phyloP scores from a whole-genome alignment of 1,140 invertebrate genomes.

The Magallana angulata region DNA sequence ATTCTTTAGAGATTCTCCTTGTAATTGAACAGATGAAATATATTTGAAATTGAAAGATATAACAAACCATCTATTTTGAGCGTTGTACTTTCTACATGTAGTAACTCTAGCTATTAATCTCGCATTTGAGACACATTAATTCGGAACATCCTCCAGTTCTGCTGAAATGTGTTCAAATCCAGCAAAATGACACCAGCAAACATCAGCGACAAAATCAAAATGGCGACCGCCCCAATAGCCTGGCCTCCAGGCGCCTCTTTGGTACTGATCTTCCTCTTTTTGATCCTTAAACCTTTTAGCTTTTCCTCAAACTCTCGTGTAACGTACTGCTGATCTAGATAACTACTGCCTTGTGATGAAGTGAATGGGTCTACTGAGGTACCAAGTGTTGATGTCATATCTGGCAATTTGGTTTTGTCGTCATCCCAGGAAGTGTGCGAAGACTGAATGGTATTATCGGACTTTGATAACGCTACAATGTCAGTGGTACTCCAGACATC shows the following conservation, averaged over 20 bases:
- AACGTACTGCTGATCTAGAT: not conserved
- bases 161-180: conserved; percentile 45
- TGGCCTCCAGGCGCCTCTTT: conserved; percentile 46
- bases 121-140: conserved; percentile 34
- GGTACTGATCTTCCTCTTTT: conserved; percentile 13
- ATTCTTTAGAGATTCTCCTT: no score
- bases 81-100: not conserved
- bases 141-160: conserved; percentile 41
- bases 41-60: not conserved
- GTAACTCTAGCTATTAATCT: not conserved
- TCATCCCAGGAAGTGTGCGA: no score
- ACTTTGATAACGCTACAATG: no score
- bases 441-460: no score
- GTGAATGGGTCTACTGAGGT: no score
- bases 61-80: not conserved
- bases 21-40: no score
- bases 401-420: no score
- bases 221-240: conserved; percentile 45
- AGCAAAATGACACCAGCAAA: conserved; percentile 43
- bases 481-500: no score
- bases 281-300: conserved; percentile 29
- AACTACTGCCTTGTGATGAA: not conserved
- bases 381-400: no score
- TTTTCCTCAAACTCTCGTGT: conserved; percentile 35
- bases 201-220: conserved; percentile 43